Percentiles rank a stretch among this genome's conserved stretches.
Evolutionary conservation across 2,888 invertebrate genomes (phyloP).

Genomic region (Tiphia femorata): DNA sequence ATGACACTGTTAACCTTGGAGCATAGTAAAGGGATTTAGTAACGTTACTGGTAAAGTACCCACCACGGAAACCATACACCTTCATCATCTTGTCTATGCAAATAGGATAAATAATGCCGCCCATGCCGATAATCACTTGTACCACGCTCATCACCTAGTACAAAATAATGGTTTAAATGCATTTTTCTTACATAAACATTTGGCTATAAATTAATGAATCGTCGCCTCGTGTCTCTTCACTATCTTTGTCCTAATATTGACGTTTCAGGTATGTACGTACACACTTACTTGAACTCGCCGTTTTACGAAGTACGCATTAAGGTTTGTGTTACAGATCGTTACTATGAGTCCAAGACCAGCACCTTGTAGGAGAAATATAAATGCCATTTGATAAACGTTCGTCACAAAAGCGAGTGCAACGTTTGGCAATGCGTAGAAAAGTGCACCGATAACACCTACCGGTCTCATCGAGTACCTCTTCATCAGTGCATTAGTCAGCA

Average conservation of each 20-base stretch:
- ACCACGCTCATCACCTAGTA: slow-evolving; percentile 78
- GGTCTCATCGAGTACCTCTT: slow-evolving; percentile 77
- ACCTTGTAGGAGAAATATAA: slow-evolving; percentile 75
- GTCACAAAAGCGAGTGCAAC: slow-evolving; percentile 75
- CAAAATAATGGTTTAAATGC: slow-evolving; percentile 12
- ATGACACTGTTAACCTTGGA: too few relatives aligned
- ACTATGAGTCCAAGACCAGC: slow-evolving; percentile 81
- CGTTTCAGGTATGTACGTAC: background rate
- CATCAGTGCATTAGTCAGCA: slow-evolving; percentile 77
- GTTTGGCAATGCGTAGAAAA: slow-evolving; percentile 76
- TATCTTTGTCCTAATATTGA: background rate
- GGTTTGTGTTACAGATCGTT: slow-evolving; percentile 80
- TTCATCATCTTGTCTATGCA: slow-evolving; percentile 74
- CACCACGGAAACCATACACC: slow-evolving; percentile 78
- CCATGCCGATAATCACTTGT: slow-evolving; percentile 79
- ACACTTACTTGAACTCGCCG: slow-evolving; percentile 72
- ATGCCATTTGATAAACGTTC: slow-evolving; percentile 74
- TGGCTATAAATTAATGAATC: background rate
- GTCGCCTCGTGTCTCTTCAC: background rate
- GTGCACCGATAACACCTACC: slow-evolving; percentile 77
- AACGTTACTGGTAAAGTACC: too few relatives aligned
- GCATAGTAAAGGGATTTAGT: too few relatives aligned
- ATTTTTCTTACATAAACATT: too few relatives aligned
- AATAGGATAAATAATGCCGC: slow-evolving; percentile 78
- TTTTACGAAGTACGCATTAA: slow-evolving; percentile 81